Conservation (phyloP, 2,888 invertebrate species). For the Hipparchia sbordonii region DNA sequence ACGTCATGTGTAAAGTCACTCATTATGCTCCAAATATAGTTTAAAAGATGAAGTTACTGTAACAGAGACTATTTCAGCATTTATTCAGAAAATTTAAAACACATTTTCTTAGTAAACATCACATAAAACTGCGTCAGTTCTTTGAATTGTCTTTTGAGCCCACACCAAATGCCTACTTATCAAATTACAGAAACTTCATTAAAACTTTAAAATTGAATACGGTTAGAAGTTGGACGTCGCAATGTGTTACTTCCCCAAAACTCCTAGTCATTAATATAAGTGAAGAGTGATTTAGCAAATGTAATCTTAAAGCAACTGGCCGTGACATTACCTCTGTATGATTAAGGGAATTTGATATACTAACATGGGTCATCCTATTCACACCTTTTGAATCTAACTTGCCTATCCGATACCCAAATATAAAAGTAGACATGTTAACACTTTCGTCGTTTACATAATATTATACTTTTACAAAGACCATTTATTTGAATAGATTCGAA, state of each 20-base stretch:
- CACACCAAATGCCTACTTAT: slow-evolving; percentile 10
- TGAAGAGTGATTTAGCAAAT: slow-evolving; percentile 66
- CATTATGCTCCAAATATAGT: too few relatives aligned
- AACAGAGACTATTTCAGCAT: too few relatives aligned
- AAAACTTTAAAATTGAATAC: slow-evolving; percentile 40
- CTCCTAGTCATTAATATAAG: slow-evolving; percentile 37
- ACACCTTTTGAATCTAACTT: slow-evolving; percentile 14
- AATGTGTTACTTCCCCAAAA: slow-evolving; percentile 26
- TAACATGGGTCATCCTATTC: slow-evolving; percentile 23
- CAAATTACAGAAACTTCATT: slow-evolving; percentile 31
- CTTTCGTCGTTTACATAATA: slow-evolving; percentile 4
- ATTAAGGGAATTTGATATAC: slow-evolving; percentile 15
- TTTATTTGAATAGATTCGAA: background rate
- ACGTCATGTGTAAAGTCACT: too few relatives aligned
- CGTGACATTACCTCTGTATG: slow-evolving; percentile 58
- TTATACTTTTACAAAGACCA: background rate
- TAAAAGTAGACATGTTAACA: slow-evolving; percentile 3
- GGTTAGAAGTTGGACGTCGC: slow-evolving; percentile 27
- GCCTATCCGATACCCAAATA: slow-evolving; percentile 12
- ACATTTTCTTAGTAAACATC: background rate
- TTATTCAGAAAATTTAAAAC: too few relatives aligned
- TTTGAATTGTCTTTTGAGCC: slow-evolving; percentile 12
- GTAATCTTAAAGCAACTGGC: slow-evolving; percentile 70
- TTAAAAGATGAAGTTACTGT: too few relatives aligned
- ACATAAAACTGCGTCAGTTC: background rate